Evolutionary conservation across 2,888 invertebrate species (phyloP).

Genomic region (Thymelicus acteon): DNA sequence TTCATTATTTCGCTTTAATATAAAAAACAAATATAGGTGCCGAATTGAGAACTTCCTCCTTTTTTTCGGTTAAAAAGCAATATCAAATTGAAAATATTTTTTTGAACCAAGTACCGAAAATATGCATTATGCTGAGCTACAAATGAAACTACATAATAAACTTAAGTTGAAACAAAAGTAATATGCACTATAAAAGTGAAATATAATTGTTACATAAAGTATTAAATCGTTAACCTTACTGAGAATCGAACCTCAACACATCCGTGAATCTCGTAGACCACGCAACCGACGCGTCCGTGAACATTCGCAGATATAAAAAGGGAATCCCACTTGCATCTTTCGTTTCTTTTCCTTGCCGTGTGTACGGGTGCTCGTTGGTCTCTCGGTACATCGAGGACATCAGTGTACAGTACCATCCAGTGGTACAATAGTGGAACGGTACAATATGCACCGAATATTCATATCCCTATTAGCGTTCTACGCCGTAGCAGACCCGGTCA

Average conservation of each 20-base stretch:
- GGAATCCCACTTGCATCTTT: constrained; percentile 40
- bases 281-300: constrained; percentile 35
- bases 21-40: no score
- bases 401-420: not conserved
- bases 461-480: constrained; percentile 66
- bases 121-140: no score
- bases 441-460: constrained; percentile 70
- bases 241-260: constrained; percentile 46
- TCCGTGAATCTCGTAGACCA: constrained; percentile 5
- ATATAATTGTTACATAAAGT: no score
- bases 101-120: no score
- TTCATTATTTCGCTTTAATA: no score
- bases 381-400: not conserved
- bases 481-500: constrained; percentile 53
- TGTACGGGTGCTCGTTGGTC: not conserved
- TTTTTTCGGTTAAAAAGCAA: no score
- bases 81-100: no score
- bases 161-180: no score
- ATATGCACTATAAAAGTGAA: no score
- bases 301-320: constrained; percentile 61
- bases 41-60: no score
- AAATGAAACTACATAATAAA: no score
- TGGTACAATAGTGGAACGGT: constrained; percentile 20
- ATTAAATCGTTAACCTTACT: not conserved
- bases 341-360: constrained; percentile 6